Evolutionary conservation across 2,888 invertebrate species (phyloP).

Genomic region (Phrixothrix hirtus): DNA sequence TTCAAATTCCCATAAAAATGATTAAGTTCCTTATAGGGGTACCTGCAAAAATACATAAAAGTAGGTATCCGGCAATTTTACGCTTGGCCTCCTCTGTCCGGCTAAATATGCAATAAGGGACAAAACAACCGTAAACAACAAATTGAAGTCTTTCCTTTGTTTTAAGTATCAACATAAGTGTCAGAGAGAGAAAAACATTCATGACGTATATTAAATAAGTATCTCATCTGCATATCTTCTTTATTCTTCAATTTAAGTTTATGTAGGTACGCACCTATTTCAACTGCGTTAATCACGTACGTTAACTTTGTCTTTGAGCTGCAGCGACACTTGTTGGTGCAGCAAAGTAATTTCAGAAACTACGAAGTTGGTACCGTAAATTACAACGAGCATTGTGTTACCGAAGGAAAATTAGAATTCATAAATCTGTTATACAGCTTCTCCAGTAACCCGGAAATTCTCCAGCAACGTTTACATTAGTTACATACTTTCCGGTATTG

Average conservation of each 20-base stretch:
- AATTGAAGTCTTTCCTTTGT: constrained; percentile 20
- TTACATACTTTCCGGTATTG: not conserved
- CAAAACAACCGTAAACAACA: constrained; percentile 25
- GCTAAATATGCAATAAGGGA: constrained; percentile 34
- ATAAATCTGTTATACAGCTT: constrained; percentile 19
- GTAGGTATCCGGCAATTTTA: constrained; percentile 40
- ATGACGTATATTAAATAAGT: constrained; percentile 8
- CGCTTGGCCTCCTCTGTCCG: constrained; percentile 41
- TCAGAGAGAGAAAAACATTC: constrained; percentile 1
- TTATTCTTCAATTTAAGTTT: constrained; percentile 33
- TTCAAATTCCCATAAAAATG: constrained; percentile 40
- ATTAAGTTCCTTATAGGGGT: constrained; percentile 33
- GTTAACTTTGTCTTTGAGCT: constrained; percentile 10
- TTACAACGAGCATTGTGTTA: constrained; percentile 23
- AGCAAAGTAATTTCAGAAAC: constrained; percentile 26
- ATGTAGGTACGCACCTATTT: constrained; percentile 29
- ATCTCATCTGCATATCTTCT: constrained; percentile 15
- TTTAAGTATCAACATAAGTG: constrained; percentile 5
- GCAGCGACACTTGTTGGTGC: constrained; percentile 31
- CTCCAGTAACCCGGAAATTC: constrained; percentile 3
- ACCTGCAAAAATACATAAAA: constrained; percentile 33
- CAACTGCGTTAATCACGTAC: constrained; percentile 21
- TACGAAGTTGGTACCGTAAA: constrained; percentile 24
- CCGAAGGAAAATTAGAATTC: constrained; percentile 30
- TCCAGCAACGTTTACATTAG: not conserved